Evolutionary conservation across 2,113 vertebrate genomes (phyloP), one percentile per base, ranked within the genome.

Genomic region (Bambusicola thoracicus): DNA sequence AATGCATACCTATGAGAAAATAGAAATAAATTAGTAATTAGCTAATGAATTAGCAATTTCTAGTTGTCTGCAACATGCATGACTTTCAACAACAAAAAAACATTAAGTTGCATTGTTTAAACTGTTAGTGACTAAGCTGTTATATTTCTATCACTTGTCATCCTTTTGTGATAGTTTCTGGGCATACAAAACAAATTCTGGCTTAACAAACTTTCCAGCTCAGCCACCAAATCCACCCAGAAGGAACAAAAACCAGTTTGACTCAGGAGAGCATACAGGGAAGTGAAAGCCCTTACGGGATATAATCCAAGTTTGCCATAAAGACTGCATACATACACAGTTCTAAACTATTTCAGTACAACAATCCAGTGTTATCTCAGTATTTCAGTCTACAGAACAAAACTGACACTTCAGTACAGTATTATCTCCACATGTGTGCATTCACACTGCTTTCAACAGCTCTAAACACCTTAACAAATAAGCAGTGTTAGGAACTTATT

Each of bases 251-350:
- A 79, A 56, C 6, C 49, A 67, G 27, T 13, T 72, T 62, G 30
- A 19, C 30, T 82, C 13, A 62, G 48, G 49, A 55, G 11, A 67
- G 11, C 13, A 30, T 7, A 46, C 5, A 75, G 19, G 34, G 48
- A 86, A 94, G 27, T 87, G 84, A 93, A 96, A 89, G 16, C 16
- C 36, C 20, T 67, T 61, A 44, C 22, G 89, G 18, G 16, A 81
- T 11, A 43, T 25, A 81, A 90, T 75, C 3, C 8, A 51, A 78
- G 6, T 32, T 92, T 72, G 48, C 61, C 24, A 27, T 41, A 27
- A 29, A 34, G 46, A 32, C 41, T 25, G 46, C 11, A 41, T 49
- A 61, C 10, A 17, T 1, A 58, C 8, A 21, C 8, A 40, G 6
- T 10, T 63, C 12, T 69, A 25, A 46, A 13, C 32, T 85, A 29